phyloP scores from a whole-genome alignment of 2,888 invertebrate genomes.

The Perithous albicinctus region DNA sequence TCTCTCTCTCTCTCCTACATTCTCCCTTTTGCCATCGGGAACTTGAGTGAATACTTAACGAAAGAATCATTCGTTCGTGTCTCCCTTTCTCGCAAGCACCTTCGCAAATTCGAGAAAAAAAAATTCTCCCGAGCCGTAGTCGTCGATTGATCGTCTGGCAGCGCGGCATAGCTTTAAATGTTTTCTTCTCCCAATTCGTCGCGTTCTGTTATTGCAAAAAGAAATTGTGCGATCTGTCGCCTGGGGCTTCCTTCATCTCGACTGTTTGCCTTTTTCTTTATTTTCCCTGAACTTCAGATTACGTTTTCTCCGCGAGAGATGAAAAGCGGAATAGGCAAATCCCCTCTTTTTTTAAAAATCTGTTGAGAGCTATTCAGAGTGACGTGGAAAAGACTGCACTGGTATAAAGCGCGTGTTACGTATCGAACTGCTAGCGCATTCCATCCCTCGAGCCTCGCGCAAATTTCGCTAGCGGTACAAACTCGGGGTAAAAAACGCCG shows the following conservation, averaged over 20 bases:
- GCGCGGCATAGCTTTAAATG: not conserved
- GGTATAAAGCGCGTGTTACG: constrained; percentile 46
- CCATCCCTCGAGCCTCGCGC: constrained; percentile 46
- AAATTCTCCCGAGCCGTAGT: not conserved
- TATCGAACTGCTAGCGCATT: constrained; percentile 73
- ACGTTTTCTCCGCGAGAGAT: constrained; percentile 34
- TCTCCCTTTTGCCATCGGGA: constrained; percentile 4
- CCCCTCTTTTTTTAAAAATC: constrained; percentile 38
- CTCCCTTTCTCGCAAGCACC: not conserved
- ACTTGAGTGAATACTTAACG: constrained; percentile 68
- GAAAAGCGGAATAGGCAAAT: constrained; percentile 21
- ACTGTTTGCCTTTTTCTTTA: not conserved
- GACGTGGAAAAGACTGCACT: constrained; percentile 63
- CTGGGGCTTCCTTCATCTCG: not conserved
- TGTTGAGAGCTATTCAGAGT: constrained; percentile 65
- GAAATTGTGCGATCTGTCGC: constrained; percentile 2
- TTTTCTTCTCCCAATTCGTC: constrained; percentile 3
- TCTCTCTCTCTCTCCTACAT: not conserved
- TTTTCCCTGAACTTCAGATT: constrained; percentile 37
- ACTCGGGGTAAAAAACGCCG: constrained; percentile 74
- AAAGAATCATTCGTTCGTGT: constrained; percentile 54
- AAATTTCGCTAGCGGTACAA: constrained; percentile 62
- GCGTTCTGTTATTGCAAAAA: constrained; percentile 9
- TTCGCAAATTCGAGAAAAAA: not conserved
- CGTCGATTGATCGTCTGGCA: constrained; percentile 32